These are phyloP conservation scores for Helobdella robusta DNA, from an alignment of 2,888 invertebrate species.

Conservation along the genomic window DNA sequence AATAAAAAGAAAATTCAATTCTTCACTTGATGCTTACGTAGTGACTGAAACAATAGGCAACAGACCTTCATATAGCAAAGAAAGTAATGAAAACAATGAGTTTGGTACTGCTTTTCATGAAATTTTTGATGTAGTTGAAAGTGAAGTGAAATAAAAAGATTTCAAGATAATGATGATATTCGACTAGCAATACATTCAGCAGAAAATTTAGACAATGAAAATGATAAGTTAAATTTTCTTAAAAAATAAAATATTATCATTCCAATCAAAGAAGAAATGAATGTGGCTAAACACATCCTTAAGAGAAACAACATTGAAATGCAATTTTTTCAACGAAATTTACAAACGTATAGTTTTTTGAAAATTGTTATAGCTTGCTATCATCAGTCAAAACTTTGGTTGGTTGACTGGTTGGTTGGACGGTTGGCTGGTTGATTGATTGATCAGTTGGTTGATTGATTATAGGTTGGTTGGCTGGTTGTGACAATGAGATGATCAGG, in stretches of 20 bases:
- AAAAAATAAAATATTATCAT: not conserved
- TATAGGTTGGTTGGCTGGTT: too few relatives aligned
- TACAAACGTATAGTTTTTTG: not conserved
- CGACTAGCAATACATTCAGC: not conserved
- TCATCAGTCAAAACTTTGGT: not conserved
- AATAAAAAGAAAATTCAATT: not conserved
- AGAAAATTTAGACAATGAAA: not conserved
- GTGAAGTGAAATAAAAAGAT: not conserved
- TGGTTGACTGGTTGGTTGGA: too few relatives aligned
- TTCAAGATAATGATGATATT: conserved; percentile 2
- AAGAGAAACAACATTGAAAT: not conserved
- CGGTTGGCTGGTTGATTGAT: too few relatives aligned
- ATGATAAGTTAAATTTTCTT: not conserved
- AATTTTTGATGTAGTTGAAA: not conserved
- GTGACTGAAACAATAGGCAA: conserved; percentile 3
- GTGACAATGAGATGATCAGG: too few relatives aligned
- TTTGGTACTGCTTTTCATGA: not conserved
- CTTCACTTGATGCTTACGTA: not conserved
- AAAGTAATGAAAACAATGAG: not conserved
- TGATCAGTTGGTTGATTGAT: too few relatives aligned
- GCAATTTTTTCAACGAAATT: not conserved
- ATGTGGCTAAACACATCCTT: not conserved
- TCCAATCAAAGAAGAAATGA: not conserved
- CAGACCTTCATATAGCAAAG: not conserved
- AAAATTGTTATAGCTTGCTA: conserved; percentile 2